Evolutionary conservation across 2,797 vertebrate species (phyloP), one percentile per base, ranked within the genome.

Genomic region (Sebastes umbrosus): DNA sequence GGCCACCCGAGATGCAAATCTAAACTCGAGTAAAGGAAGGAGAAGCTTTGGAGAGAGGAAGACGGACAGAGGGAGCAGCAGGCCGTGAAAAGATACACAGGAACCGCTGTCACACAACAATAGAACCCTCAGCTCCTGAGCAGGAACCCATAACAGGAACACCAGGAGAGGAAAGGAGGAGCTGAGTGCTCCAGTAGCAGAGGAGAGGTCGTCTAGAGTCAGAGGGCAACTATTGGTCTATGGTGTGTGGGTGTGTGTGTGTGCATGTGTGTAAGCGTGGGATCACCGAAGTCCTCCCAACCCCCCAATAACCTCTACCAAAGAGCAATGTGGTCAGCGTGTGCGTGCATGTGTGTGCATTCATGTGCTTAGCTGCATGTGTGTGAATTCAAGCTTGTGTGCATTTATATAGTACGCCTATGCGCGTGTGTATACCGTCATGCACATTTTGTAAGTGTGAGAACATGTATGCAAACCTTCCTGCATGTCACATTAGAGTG

Each of bases 91-190:
- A 70, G 43, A 84, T 80, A 84, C 88, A 92, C 94, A 93, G 90
- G 93, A 92, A 93, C 91, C 73, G 46, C 89, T 92, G 94, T 95
- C 91, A 92, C 71, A 12, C 18, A 88, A 95, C 93, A 95, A 94
- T 90, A 87, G 91, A 84, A 81, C 82, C 87, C 84, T 77, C 75
- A 84, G 88, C 86, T 83, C 66, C 90, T 79, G 70, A 80, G 91
- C 87, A 93, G 93, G 91, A 95, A 95, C 91, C 93, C 92, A 94
- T 87, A 96, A 96, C 93, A 92, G 93, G 84, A 93, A 92, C 83
- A 88, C 77, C 50, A 31, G 72, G 75, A 89, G 81, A 90, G 79
- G 73, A 79, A 52, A 73, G 77, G 68, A 80, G 69, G 66, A 83
- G 77, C 65, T 86, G 86, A 92, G 84, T 87, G 87, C 86, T 84